Evolutionary conservation across 1,140 invertebrate species (phyloP).

Genomic region (Procambarus clarkii): DNA sequence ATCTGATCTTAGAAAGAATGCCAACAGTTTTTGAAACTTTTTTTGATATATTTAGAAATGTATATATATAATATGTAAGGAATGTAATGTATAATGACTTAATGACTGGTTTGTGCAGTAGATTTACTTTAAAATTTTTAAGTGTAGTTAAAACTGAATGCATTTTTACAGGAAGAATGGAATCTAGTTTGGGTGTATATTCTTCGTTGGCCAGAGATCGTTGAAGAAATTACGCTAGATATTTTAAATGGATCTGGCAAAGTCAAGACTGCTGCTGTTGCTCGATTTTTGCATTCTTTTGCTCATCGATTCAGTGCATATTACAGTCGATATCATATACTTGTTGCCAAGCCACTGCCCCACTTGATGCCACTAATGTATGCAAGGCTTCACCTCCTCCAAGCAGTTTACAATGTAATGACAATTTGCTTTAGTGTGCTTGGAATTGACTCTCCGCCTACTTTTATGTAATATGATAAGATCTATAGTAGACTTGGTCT

Average conservation of each 20-base stretch:
- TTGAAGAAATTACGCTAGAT: conserved; percentile 14
- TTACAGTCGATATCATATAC: conserved; percentile 32
- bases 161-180: conserved; percentile 37
- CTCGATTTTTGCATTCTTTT: conserved; percentile 13
- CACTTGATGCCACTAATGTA: conserved; percentile 38
- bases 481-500: too few species aligned
- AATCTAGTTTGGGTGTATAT: conserved; percentile 26
- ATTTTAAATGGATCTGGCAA: neutral
- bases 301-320: conserved; percentile 36
- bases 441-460: conserved; percentile 17
- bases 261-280: conserved; percentile 16
- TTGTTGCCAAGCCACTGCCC: conserved; percentile 4
- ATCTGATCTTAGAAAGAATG: too few species aligned
- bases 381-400: conserved; percentile 35
- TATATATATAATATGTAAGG: too few species aligned
- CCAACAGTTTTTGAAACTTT: too few species aligned
- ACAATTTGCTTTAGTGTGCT: conserved; percentile 18
- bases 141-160: neutral
- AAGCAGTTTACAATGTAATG: conserved; percentile 9
- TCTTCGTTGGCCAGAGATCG: conserved; percentile 33
- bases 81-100: neutral
- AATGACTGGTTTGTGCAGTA: neutral
- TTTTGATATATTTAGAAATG: too few species aligned
- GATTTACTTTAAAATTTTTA: neutral
- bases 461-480: conserved; percentile 17